Conservation (phyloP, 2,888 invertebrate genomes). For the Pardosa pseudoannulata region DNA sequence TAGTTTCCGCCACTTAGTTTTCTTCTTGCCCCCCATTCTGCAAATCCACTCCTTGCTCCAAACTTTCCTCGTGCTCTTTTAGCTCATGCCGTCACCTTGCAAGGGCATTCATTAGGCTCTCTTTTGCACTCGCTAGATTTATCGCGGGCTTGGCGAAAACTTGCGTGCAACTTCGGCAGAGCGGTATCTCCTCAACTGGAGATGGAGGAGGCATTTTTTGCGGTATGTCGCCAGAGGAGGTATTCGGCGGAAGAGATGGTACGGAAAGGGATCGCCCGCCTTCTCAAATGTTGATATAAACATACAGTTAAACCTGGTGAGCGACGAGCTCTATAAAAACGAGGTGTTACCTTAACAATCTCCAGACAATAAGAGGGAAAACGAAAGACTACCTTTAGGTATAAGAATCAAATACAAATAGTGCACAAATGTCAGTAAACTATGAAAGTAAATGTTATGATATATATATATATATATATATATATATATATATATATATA, state of each 20-base stretch:
- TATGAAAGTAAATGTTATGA: too few relatives aligned
- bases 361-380: too few relatives aligned
- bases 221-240: neutral
- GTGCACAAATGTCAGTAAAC: too few relatives aligned
- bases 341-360: too few relatives aligned
- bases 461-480: too few relatives aligned
- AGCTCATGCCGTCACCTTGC: constrained; percentile 36
- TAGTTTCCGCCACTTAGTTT: constrained; percentile 59
- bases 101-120: constrained; percentile 17
- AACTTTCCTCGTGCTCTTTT: neutral
- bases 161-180: neutral
- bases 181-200: neutral
- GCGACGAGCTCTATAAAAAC: too few relatives aligned
- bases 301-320: too few relatives aligned
- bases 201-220: neutral
- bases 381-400: too few relatives aligned
- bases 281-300: too few relatives aligned
- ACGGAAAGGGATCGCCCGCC: neutral
- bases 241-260: neutral
- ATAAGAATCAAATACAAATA: too few relatives aligned
- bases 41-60: constrained; percentile 16
- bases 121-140: constrained; percentile 21
- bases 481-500: too few relatives aligned
- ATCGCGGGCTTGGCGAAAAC: constrained; percentile 50
- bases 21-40: constrained; percentile 56